Percentiles rank a stretch among this genome's conserved stretches.
phyloP scores from a whole-genome alignment of 2,888 invertebrate species.

The Diplolepis rosae region DNA sequence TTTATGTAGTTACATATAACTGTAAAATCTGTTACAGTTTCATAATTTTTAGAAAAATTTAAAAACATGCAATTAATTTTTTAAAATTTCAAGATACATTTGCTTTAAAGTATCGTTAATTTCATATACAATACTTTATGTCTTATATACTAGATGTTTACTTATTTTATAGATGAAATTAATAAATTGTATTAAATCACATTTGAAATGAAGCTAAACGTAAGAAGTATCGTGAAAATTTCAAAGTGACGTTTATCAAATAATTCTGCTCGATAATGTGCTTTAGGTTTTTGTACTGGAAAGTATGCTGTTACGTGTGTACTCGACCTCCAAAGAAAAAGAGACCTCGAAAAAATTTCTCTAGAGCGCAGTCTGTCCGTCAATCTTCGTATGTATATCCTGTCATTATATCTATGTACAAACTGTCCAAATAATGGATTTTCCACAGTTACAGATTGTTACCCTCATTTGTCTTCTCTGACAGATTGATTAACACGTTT shows the following conservation, averaged over 20 bases:
- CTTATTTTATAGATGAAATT: too few species aligned
- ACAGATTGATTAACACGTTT: slow-evolving; percentile 16
- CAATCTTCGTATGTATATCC: slow-evolving; percentile 62
- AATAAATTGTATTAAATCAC: too few species aligned
- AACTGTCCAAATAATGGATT: not conserved
- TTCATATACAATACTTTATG: too few species aligned
- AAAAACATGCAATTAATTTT: too few species aligned
- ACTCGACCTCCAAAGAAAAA: slow-evolving; percentile 83
- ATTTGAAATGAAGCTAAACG: not conserved
- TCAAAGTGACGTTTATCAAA: slow-evolving; percentile 23
- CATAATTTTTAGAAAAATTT: too few species aligned
- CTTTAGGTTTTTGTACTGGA: slow-evolving; percentile 90
- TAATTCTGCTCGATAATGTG: slow-evolving; percentile 20
- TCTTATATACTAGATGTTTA: too few species aligned
- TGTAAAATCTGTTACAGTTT: too few species aligned
- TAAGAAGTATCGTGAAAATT: slow-evolving; percentile 7
- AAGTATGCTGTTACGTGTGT: slow-evolving; percentile 92
- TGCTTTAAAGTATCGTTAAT: too few species aligned
- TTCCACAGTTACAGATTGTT: not conserved
- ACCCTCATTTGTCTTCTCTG: slow-evolving; percentile 11
- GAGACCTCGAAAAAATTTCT: slow-evolving; percentile 72
- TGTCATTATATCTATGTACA: slow-evolving; percentile 1
- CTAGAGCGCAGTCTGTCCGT: slow-evolving; percentile 69
- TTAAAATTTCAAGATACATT: too few species aligned
- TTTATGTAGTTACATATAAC: too few species aligned